Evolutionary conservation across 2,797 vertebrate genomes (phyloP), one percentile per base, ranked within the genome.

Genomic region (Takifugu rubripes): DNA sequence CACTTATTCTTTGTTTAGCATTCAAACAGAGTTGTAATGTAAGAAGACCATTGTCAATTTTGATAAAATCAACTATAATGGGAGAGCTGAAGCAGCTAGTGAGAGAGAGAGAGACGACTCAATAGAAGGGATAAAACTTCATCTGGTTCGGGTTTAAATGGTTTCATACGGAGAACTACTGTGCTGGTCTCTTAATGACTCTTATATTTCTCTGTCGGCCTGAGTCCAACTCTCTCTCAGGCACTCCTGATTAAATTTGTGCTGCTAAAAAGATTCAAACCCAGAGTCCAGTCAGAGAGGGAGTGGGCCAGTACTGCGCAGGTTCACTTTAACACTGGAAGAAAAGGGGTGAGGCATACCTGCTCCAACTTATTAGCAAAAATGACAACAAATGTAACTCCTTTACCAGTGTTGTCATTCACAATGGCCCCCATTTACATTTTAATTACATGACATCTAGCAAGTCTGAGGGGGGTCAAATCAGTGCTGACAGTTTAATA

Each of bases 1-100:
- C 63, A 29, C 58, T 70, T 47, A 3, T 42, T 70, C 52, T 78
- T 57, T 72, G 49, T 61, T 53, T 60, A 54, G 54, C 63, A 54
- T 60, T 74, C 61, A 70, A 66, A 68, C 42, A 42, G 40, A 65
- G 52, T 45, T 17, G 25, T 64, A 61, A 75, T 68, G 70, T 61
- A 21, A 67, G 56, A 53, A 53, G 52, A 52, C 25, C 55, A 61
- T 33, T 31, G 15, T 62, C 49, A 29, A 53, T 67, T 61, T 60
- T 59, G 72, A 77, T 61, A 62, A 50, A 56, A 55, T 66, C 25
- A 72, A 67, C 68, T 51, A 3, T n/a, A n/a, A 64, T 17, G 29
- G 54, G 64, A 46, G 29, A 75, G 66, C 67, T 49, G 52, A 43
- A 56, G 24, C 45, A 59, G 67, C 52, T 66, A 61, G 60, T 66